A percentile compares a stretch with the other conserved stretches of the same genome.
Conservation (phyloP, 2,888 invertebrate species). For the Napeogenes inachia region DNA sequence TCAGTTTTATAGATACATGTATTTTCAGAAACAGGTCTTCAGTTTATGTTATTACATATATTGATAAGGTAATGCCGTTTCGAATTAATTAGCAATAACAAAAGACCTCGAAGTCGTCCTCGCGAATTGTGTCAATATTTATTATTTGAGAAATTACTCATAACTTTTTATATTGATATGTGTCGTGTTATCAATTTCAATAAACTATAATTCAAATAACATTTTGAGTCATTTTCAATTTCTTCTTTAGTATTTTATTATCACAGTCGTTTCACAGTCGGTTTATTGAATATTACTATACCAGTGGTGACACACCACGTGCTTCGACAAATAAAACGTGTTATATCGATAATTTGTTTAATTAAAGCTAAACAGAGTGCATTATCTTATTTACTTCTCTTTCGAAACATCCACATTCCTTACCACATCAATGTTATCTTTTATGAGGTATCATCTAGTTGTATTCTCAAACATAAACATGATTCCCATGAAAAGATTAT, state of each 20-base stretch:
- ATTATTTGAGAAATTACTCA: background rate
- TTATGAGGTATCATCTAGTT: too few species aligned
- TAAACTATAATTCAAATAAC: too few species aligned
- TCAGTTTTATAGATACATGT: background rate
- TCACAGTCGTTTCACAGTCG: background rate
- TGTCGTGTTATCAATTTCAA: too few species aligned
- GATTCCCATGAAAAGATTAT: too few species aligned
- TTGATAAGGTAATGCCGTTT: background rate
- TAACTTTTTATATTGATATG: too few species aligned
- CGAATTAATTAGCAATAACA: background rate
- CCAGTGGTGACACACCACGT: slow-evolving; percentile 1
- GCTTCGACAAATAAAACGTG: slow-evolving; percentile 1
- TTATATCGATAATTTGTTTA: slow-evolving; percentile 12
- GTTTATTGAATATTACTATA: background rate
- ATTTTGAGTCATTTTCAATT: background rate
- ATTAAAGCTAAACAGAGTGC: background rate
- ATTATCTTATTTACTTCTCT: slow-evolving; percentile 11
- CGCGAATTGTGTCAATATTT: slow-evolving; percentile 7
- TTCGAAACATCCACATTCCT: slow-evolving; percentile 8
- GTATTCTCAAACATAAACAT: too few species aligned
- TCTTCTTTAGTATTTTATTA: background rate
- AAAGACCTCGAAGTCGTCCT: slow-evolving; percentile 5
- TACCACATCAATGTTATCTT: background rate
- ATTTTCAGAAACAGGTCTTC: background rate
- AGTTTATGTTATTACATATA: slow-evolving; percentile 1